A percentile compares a stretch with the other conserved stretches of the same genome.
These are phyloP conservation scores for Brevimyrus niger DNA, from an alignment of 2,113 vertebrate species.

Conservation along the genomic window DNA sequence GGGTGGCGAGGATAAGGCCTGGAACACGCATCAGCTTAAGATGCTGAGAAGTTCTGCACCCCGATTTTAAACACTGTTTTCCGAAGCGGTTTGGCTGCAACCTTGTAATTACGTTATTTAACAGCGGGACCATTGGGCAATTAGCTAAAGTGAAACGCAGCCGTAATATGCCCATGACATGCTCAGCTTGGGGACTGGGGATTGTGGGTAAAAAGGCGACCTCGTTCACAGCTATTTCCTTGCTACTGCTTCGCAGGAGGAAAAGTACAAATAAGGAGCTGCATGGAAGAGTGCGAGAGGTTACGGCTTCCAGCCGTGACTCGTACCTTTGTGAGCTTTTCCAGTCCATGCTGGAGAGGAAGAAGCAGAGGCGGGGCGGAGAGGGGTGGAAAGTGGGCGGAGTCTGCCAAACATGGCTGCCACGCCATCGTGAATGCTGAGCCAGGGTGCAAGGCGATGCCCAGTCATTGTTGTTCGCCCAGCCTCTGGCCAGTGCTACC, in stretches of 20 bases:
- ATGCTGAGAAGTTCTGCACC: background rate
- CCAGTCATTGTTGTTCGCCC: background rate
- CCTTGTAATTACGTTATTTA: conserved; percentile 11
- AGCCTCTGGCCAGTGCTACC: background rate
- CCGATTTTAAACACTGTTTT: background rate
- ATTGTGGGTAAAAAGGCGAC: conserved; percentile 3
- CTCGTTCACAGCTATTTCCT: background rate
- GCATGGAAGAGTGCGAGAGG: background rate
- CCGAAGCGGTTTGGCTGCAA: background rate
- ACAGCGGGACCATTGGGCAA: background rate
- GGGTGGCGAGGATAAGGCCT: background rate
- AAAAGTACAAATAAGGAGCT: background rate
- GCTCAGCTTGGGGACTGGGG: background rate
- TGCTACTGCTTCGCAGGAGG: background rate
- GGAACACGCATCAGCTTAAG: background rate
- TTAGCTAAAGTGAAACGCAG: background rate
- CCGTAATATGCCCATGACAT: background rate
- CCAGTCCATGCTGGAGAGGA: background rate
- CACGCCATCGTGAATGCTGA: background rate
- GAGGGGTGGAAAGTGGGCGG: background rate
- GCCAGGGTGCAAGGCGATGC: background rate
- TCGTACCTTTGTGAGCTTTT: background rate
- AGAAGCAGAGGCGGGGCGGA: background rate
- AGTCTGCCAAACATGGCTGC: background rate
- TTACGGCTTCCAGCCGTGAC: background rate